Evolutionary conservation across 23 tunicate genomes (phyloP).

Genomic region (Botrylloides violaceus): DNA sequence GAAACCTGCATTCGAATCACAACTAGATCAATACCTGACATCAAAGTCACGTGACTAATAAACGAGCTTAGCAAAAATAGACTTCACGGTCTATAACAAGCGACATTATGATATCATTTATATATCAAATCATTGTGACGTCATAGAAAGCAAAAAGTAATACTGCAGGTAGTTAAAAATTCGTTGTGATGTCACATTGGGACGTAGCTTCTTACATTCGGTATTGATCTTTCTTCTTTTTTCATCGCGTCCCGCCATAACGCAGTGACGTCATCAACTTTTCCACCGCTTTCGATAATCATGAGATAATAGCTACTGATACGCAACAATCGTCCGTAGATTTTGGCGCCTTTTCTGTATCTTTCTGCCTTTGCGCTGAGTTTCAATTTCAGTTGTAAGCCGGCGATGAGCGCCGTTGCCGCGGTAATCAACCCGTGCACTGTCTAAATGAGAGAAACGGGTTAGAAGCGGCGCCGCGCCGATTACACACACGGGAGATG

Average conservation of each 20-base stretch:
- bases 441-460: constrained; percentile 19
- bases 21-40: not conserved
- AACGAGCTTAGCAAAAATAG: no score
- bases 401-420: constrained; percentile 45
- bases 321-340: constrained; percentile 54
- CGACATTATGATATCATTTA: no score
- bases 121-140: no score
- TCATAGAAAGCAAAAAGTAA: no score
- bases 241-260: constrained; percentile 89
- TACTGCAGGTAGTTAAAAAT: no score
- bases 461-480: not conserved
- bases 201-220: constrained; percentile 67
- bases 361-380: constrained; percentile 62
- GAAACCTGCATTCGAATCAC: not conserved
- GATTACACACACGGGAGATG: not conserved
- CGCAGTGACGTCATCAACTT: constrained; percentile 64
- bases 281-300: constrained; percentile 80
- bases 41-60: not conserved
- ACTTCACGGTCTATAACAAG: no score
- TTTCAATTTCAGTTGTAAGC: constrained; percentile 71
- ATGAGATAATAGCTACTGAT: constrained; percentile 60
- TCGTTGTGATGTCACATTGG: constrained; percentile 52
- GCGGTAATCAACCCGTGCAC: constrained; percentile 61
- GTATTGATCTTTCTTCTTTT: constrained; percentile 72
- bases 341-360: constrained; percentile 80